Conservation (phyloP, 1,140 invertebrate species). For the Eupristina koningsbergeri region DNA sequence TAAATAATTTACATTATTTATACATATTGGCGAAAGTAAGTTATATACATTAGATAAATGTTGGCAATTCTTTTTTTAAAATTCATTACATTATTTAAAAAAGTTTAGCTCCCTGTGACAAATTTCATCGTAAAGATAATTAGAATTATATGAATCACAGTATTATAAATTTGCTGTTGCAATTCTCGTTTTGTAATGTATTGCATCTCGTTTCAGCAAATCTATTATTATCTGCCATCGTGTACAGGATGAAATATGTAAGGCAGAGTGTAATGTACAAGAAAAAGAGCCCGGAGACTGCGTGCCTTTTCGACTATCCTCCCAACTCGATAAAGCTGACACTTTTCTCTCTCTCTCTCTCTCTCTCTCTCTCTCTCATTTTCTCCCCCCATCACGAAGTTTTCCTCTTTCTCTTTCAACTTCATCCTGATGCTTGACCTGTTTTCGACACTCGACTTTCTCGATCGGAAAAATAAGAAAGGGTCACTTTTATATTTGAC, state of each 20-base stretch:
- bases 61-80: no score
- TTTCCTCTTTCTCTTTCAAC: constrained; percentile 26
- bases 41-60: no score
- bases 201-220: background rate
- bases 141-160: background rate
- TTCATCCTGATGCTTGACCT: constrained; percentile 34
- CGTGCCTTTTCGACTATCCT: constrained; percentile 22
- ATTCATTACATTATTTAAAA: no score
- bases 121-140: no score
- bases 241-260: constrained; percentile 1
- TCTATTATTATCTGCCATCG: constrained; percentile 12
- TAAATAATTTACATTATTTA: no score
- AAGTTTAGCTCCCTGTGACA: no score
- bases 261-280: background rate
- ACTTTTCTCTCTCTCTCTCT: background rate
- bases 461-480: constrained; percentile 31
- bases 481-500: constrained; percentile 45
- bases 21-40: no score
- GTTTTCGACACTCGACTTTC: constrained; percentile 21
- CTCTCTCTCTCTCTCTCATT: background rate
- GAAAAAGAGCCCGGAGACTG: background rate
- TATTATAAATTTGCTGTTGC: background rate
- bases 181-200: background rate
- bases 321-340: constrained; percentile 6
- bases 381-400: background rate